These are phyloP conservation scores for Carassius gibelio DNA, from an alignment of 2,113 vertebrate genomes.

Conservation along the genomic window DNA sequence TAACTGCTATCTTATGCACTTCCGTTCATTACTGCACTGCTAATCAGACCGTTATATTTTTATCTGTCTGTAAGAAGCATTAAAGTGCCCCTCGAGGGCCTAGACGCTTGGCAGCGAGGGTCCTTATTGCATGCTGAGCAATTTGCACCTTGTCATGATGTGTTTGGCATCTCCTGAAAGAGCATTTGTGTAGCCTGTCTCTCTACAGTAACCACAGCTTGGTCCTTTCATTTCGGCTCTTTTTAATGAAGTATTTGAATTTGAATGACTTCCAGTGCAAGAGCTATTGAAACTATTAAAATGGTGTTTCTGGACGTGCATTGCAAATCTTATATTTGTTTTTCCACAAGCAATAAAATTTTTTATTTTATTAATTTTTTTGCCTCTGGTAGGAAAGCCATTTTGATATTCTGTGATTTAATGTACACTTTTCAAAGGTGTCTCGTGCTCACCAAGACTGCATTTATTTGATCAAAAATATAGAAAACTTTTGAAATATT, in stretches of 20 bases:
- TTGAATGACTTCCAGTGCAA: not conserved
- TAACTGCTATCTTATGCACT: not conserved
- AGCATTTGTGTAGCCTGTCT: not conserved
- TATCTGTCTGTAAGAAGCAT: not conserved
- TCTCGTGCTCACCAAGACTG: not conserved
- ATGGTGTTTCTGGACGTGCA: not conserved
- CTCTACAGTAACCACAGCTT: not conserved
- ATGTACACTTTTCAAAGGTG: not conserved
- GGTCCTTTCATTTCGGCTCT: not conserved
- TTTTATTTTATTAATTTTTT: not conserved
- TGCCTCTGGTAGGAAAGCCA: not conserved
- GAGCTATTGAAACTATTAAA: not conserved
- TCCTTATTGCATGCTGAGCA: not conserved
- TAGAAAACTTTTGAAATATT: too few species aligned
- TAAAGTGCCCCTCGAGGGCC: not conserved
- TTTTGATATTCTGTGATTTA: not conserved
- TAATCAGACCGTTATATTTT: constrained; percentile 27
- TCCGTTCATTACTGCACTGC: not conserved
- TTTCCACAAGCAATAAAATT: not conserved
- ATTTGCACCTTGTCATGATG: constrained; percentile 22
- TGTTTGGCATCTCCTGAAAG: not conserved
- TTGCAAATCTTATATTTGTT: not conserved
- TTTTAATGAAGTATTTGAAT: constrained; percentile 10
- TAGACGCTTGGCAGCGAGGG: not conserved
- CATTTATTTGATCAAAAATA: too few species aligned